Percentiles rank a stretch among this genome's conserved stretches.
phyloP scores from a whole-genome alignment of 2,888 invertebrate species.

The Phengaris alcon region DNA sequence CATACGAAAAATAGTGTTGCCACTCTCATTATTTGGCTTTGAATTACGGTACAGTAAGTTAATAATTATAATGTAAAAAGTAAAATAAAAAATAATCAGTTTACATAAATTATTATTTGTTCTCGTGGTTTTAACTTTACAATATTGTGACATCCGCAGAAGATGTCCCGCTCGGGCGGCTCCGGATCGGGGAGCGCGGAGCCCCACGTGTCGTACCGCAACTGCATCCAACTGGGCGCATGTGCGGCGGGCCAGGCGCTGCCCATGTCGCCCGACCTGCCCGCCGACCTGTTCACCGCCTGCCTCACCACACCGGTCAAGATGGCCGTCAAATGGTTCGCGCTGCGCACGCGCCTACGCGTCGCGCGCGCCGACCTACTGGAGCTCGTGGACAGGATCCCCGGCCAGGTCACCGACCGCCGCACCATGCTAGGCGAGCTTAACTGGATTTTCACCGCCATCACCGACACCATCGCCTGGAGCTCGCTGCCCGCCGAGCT shows the following conservation, averaged over 20 bases:
- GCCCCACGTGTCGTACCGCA: conserved; percentile 83
- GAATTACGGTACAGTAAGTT: too few relatives aligned
- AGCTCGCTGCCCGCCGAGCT: conserved; percentile 95
- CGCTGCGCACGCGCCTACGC: conserved; percentile 88
- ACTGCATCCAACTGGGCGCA: conserved; percentile 98
- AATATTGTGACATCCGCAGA: conserved; percentile 36
- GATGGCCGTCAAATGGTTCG: conserved; percentile 96
- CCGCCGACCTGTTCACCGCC: conserved; percentile 97
- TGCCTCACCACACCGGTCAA: conserved; percentile 99
- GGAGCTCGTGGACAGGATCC: conserved; percentile 83
- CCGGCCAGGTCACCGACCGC: conserved; percentile 95
- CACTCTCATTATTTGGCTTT: too few relatives aligned
- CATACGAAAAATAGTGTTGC: too few relatives aligned
- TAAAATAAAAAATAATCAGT: too few relatives aligned
- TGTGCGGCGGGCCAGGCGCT: conserved; percentile 95
- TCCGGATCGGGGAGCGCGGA: conserved; percentile 34
- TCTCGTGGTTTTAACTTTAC: neutral
- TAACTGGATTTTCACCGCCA: conserved; percentile 99
- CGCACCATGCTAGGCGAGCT: conserved; percentile 98
- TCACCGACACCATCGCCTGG: conserved; percentile 99
- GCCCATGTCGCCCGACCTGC: conserved; percentile 98
- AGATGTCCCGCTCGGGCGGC: conserved; percentile 38
- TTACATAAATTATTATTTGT: neutral
- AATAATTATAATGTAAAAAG: too few relatives aligned
- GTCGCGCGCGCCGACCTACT: conserved; percentile 80